Conservation (phyloP, 2,888 invertebrate genomes). For the Gortyna flavago region DNA sequence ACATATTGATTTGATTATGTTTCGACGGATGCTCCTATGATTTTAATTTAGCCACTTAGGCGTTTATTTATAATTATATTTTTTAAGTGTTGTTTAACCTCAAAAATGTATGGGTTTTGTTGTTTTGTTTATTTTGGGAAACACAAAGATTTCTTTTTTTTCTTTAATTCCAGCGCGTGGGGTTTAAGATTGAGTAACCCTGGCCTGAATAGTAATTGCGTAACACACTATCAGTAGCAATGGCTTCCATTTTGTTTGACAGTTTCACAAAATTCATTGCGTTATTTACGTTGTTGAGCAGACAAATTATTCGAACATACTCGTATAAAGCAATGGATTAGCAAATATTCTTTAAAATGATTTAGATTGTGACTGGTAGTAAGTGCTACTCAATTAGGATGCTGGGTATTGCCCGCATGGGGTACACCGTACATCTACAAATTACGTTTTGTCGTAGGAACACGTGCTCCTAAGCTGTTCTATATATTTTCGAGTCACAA, state of each 20-base stretch:
- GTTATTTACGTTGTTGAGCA: too few species aligned
- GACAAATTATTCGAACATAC: too few species aligned
- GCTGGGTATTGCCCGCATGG: not conserved
- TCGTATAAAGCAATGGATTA: too few species aligned
- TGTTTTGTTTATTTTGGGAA: not conserved
- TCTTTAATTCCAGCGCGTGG: not conserved
- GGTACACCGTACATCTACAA: slow-evolving; percentile 26
- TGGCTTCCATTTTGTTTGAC: too few species aligned
- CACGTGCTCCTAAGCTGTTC: slow-evolving; percentile 34
- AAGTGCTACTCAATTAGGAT: too few species aligned
- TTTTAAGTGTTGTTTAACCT: not conserved
- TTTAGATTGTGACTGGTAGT: too few species aligned
- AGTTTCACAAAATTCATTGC: too few species aligned
- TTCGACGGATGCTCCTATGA: not conserved
- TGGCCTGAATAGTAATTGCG: not conserved
- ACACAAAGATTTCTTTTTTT: not conserved
- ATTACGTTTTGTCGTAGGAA: slow-evolving; percentile 36
- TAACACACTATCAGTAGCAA: too few species aligned
- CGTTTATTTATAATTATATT: not conserved
- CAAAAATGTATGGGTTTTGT: not conserved
- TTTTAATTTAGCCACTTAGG: not conserved
- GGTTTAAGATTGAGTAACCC: not conserved
- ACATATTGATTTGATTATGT: not conserved
- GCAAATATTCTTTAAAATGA: too few species aligned
- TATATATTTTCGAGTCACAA: slow-evolving; percentile 57